A percentile compares a stretch with the other conserved stretches of the same genome.
Evolutionary conservation across 2,113 vertebrate species (phyloP).

Genomic region (Callipepla squamata): DNA sequence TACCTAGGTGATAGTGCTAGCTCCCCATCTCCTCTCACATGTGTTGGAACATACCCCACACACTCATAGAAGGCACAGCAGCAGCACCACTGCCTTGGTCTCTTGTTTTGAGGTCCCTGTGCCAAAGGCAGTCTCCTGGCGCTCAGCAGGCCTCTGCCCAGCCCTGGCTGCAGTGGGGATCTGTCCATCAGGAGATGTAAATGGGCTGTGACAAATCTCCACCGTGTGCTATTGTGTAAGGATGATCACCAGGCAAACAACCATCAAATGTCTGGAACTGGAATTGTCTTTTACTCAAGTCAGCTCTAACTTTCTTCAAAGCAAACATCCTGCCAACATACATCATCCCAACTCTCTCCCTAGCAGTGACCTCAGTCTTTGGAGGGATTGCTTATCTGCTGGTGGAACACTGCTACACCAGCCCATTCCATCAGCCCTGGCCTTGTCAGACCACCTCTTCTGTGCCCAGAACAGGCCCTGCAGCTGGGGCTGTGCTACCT

Average conservation of each 20-base stretch:
- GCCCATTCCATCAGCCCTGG: constrained; percentile 16
- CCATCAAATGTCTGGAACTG: not conserved
- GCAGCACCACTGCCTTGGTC: fast-evolving
- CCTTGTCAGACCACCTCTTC: not conserved
- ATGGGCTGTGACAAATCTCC: not conserved
- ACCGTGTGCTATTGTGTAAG: fast-evolving
- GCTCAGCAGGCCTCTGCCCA: not conserved
- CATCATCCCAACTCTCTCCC: not conserved
- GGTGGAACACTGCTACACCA: not conserved
- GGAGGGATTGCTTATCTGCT: constrained; percentile 28
- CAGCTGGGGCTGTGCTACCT: not conserved
- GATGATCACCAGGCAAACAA: not conserved
- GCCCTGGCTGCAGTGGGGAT: too few relatives aligned
- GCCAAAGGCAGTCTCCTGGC: fast-evolving
- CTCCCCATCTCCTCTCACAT: not conserved
- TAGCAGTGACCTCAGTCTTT: not conserved
- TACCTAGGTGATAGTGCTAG: not conserved
- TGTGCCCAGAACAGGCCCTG: constrained; percentile 15
- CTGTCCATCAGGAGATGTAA: fast-evolving
- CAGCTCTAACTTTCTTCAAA: not conserved
- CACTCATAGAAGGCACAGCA: fast-evolving
- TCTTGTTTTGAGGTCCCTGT: not conserved
- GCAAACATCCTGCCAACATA: not conserved
- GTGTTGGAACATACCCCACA: not conserved
- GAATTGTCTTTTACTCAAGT: not conserved